A percentile compares a stretch with the other conserved stretches of the same genome.
These are phyloP conservation scores for Cancer borealis DNA, from an alignment of 2,888 invertebrate genomes.

Conservation along the genomic window DNA sequence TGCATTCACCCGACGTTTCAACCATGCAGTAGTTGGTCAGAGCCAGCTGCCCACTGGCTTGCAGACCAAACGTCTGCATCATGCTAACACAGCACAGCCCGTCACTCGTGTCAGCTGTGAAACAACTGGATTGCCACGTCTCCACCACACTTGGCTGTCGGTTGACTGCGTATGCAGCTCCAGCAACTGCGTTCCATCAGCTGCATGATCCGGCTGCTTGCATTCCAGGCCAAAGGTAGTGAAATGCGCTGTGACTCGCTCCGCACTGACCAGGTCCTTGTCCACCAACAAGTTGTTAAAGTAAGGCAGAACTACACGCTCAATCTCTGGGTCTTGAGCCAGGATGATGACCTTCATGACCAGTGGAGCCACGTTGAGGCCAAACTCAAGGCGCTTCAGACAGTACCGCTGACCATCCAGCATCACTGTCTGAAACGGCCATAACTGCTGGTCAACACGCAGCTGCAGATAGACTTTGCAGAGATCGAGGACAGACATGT, in stretches of 20 bases:
- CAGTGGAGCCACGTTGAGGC: slow-evolving; percentile 41
- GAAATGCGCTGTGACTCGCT: not conserved
- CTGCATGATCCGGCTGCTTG: slow-evolving; percentile 10
- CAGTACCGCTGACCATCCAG: slow-evolving; percentile 26
- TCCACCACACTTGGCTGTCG: not conserved
- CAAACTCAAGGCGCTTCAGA: slow-evolving; percentile 42
- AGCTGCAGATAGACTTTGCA: slow-evolving; percentile 59
- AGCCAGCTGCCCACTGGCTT: slow-evolving; percentile 53
- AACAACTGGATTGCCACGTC: not conserved
- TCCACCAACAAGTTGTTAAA: slow-evolving; percentile 55
- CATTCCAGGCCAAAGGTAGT: slow-evolving; percentile 4
- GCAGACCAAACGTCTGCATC: slow-evolving; percentile 29
- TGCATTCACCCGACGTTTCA: slow-evolving; percentile 44
- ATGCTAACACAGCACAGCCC: slow-evolving; percentile 37
- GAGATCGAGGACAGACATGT: slow-evolving; percentile 52
- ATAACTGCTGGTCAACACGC: slow-evolving; percentile 18
- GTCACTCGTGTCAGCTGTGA: slow-evolving; percentile 35
- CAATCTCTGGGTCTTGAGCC: not conserved
- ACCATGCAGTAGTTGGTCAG: slow-evolving; percentile 40
- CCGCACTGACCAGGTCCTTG: slow-evolving; percentile 26
- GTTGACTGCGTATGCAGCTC: not conserved
- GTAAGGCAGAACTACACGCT: slow-evolving; percentile 37
- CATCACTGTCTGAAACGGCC: slow-evolving; percentile 60
- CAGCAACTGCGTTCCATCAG: slow-evolving; percentile 41
- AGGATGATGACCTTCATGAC: slow-evolving; percentile 55